These are phyloP conservation scores for Pardalotus punctatus DNA, from an alignment of 2,113 vertebrate genomes.

Conservation along the genomic window DNA sequence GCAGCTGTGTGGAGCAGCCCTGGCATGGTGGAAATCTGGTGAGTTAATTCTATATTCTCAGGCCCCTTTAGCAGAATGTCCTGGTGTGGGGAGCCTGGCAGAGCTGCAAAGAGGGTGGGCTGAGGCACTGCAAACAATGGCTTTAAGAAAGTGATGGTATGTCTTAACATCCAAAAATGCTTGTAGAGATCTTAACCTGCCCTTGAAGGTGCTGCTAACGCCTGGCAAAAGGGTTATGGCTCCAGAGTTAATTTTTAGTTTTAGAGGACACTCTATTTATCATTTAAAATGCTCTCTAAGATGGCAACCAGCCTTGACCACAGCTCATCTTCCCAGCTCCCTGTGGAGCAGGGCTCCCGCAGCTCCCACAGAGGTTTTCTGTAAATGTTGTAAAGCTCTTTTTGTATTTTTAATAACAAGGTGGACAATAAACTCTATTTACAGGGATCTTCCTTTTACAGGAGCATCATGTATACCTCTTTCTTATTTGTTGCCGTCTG, in stretches of 20 bases:
- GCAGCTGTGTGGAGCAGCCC: not conserved
- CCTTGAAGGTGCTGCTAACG: not conserved
- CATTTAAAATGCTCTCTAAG: constrained; percentile 6
- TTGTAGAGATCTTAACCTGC: not conserved
- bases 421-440: constrained; percentile 50
- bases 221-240: not conserved
- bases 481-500: constrained; percentile 8
- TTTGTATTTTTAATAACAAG: constrained; percentile 43
- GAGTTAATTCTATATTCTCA: not conserved
- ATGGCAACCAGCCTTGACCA: constrained; percentile 32
- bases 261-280: not conserved
- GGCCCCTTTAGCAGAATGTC: not conserved
- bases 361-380: constrained; percentile 5
- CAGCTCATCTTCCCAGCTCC: constrained; percentile 10
- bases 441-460: constrained; percentile 25
- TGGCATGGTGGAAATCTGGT: not conserved
- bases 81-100: not conserved
- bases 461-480: not conserved
- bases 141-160: not conserved
- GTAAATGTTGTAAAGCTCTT: constrained; percentile 25
- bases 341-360: not conserved
- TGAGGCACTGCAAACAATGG: not conserved
- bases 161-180: not conserved
- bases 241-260: not conserved
- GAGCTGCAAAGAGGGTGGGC: not conserved